phyloP scores from a whole-genome alignment of 2,888 invertebrate species.

The Ophion ventricosus region DNA sequence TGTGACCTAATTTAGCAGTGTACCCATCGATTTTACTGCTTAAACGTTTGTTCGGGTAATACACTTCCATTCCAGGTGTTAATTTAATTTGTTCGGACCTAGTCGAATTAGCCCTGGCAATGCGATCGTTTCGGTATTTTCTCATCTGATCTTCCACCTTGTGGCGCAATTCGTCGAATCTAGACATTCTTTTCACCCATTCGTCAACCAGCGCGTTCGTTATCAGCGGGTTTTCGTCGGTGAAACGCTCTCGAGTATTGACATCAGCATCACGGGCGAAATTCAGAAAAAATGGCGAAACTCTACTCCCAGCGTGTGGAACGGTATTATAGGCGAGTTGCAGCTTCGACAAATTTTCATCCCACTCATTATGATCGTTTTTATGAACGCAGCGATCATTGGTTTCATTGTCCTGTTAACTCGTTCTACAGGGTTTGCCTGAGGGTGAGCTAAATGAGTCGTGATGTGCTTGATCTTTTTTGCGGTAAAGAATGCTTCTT shows the following conservation, averaged over 20 bases:
- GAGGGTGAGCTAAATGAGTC: slow-evolving; percentile 24
- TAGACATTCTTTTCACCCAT: slow-evolving; percentile 3
- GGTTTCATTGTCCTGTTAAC: slow-evolving; percentile 48
- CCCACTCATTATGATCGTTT: background rate
- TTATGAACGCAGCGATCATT: slow-evolving; percentile 49
- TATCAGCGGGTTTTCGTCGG: background rate
- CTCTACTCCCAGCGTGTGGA: background rate
- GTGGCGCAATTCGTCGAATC: background rate
- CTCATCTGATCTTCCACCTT: background rate
- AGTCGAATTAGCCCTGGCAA: background rate
- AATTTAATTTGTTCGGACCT: background rate
- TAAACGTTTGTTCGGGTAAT: background rate
- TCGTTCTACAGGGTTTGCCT: slow-evolving; percentile 4
- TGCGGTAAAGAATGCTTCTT: slow-evolving; percentile 30
- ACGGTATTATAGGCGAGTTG: slow-evolving; percentile 12
- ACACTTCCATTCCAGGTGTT: background rate
- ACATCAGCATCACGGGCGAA: background rate
- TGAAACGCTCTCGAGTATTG: background rate
- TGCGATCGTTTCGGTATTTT: background rate
- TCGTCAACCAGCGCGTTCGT: background rate
- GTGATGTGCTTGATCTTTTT: slow-evolving; percentile 6
- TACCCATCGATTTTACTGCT: background rate
- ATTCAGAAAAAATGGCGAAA: background rate
- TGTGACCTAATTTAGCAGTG: background rate
- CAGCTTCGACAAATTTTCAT: slow-evolving; percentile 4